Evolutionary conservation across 2,113 vertebrate genomes (phyloP), one percentile per base, ranked within the genome.

Genomic region (Centropristis striata): DNA sequence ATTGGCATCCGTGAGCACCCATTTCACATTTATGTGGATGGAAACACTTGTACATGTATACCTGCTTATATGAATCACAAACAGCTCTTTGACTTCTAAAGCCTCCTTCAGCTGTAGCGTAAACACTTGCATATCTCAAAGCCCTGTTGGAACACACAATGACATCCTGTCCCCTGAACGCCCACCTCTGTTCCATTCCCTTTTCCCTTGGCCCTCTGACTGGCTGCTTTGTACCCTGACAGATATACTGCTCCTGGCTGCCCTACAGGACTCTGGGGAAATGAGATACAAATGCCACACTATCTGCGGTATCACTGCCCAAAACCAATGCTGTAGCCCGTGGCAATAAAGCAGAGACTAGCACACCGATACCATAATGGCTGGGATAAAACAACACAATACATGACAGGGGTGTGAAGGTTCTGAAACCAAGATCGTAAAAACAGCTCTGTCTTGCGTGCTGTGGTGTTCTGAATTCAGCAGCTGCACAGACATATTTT

Each of bases 161-260:
- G 83, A 84, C 81, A 90, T 87, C 76, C 75, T 80, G 78, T 90
- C 81, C 86, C 87, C 86, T 77, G 37, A 71, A 88, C 39, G 63
- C 85, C 83, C 78, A 86, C 90, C 85, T 82, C 90, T 89, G 84
- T 85, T 90, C 50, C 73, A 36, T 75, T 72, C 80, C 80, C 75
- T 66, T 83, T 80, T 71, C 86, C 85, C 78, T 41, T 32, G 71
- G 88, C 82, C 83, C 64, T 75, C 78, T 90, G 85, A 81, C 88
- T 89, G 80, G 71, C 81, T 63, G 89, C 84, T 92, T 87, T 91
- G 86, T 92, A 86, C 79, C 76, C 74, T 86, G 88, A 92, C 91
- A 94, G 89, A 93, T 92, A 92, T 87, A 92, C 86, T 83, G 90
- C 87, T 88, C 79, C 83, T 89, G 90, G 81, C 85, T 87, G 89